Evolutionary conservation across 2,113 vertebrate genomes (phyloP), one percentile per base, ranked within the genome.

Genomic region (Nyctereutes procyonoides): DNA sequence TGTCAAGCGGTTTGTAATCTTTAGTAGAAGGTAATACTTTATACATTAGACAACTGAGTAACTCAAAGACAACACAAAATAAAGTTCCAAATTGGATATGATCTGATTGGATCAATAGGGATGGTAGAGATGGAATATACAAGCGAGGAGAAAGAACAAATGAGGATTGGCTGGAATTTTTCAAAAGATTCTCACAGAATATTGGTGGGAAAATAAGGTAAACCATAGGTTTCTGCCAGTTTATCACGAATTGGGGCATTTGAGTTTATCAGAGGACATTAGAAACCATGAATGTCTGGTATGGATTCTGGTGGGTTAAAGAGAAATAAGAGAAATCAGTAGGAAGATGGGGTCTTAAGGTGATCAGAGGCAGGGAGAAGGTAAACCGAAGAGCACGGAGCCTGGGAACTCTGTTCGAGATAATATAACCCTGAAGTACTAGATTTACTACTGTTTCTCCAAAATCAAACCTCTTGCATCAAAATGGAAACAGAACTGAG

Each of bases 401-500:
- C 17, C 3, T 92, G 55, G 20, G 4, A 69, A 43, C 20, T 86
- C 22, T 58, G 5, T 88, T 35, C 74, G 15, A 30, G 9, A 86
- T 20, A 5, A 11, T 63, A n/a, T 67, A 13, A 82, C 38, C 91
- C 28, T 14, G 24, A 93, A 93, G 32, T 77, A 69, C 51, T 93
- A 26, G 11, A 24, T 63, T 96, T 89, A 51, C n/a, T 93, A 56
- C 16, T 13, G 0, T 60, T n/a, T 35, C 63, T 95, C 69, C 51
- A 63, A 73, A 84, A 74, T 93, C 48, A 88, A 87, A 71, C 51
- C 55, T 91, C 55, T 91, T 79, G 43, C 6, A 67, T 91, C 30
- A 93, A 82, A 93, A 60, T 83, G 80, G 65, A 97, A 84, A 81
- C 56, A 32, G 62, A 82, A 88, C 10, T 35, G 32, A 73, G n/a